Evolutionary conservation across 2,113 vertebrate species (phyloP).

Genomic region (Leptobrachium ailaonicum): DNA sequence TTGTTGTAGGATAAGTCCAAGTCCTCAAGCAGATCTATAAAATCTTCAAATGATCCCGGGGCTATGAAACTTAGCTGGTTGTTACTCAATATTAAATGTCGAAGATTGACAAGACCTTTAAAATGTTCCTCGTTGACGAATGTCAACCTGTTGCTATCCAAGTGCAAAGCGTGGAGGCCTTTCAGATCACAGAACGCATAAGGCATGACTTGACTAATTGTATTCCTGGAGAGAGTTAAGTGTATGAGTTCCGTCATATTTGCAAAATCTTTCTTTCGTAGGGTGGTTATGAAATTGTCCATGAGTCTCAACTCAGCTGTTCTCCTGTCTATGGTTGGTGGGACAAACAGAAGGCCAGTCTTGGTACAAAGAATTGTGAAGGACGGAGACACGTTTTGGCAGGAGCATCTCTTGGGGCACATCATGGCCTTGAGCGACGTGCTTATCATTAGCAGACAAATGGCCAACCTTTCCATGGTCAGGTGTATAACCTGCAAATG

Average conservation of each 20-base stretch:
- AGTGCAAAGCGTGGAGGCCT: constrained; percentile 84
- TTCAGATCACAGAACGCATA: constrained; percentile 85
- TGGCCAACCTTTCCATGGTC: constrained; percentile 78
- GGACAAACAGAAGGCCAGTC: constrained; percentile 92
- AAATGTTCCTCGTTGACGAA: constrained; percentile 82
- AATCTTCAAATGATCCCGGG: constrained; percentile 83
- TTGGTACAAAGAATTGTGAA: constrained; percentile 92
- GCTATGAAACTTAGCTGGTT: constrained; percentile 88
- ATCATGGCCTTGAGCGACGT: constrained; percentile 69
- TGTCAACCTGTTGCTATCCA: constrained; percentile 89
- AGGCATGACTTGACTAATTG: constrained; percentile 91
- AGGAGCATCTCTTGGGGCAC: constrained; percentile 90
- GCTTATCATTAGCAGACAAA: constrained; percentile 75
- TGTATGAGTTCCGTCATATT: constrained; percentile 93
- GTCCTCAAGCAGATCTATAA: constrained; percentile 85
- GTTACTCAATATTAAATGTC: constrained; percentile 89
- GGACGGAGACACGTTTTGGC: constrained; percentile 87
- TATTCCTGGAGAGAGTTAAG: constrained; percentile 85
- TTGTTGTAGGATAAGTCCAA: constrained; percentile 97
- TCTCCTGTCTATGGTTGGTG: constrained; percentile 82
- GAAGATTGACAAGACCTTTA: constrained; percentile 82
- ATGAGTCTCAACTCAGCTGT: constrained; percentile 89
- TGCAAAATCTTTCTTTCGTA: constrained; percentile 82
- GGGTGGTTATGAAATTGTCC: constrained; percentile 90
- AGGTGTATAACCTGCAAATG: constrained; percentile 42